Evolutionary conservation across 2,797 vertebrate species (phyloP).

Genomic region (Sebastes trivittatus): DNA sequence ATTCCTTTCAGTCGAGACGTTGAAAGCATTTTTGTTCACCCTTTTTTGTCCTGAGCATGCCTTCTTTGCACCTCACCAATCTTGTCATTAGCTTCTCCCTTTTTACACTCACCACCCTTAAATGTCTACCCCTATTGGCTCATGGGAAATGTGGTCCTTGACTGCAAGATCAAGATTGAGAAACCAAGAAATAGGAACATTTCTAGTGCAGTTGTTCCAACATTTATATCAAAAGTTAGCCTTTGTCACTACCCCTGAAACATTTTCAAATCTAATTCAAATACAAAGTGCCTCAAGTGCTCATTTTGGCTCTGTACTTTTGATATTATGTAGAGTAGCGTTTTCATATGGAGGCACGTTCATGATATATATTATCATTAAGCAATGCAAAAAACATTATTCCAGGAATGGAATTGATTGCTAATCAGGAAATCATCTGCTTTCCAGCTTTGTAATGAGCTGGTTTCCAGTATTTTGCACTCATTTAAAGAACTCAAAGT

Average conservation of each 20-base stretch:
- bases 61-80: constrained; percentile 96
- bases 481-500: constrained; percentile 6
- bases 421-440: constrained; percentile 11
- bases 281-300: constrained; percentile 11
- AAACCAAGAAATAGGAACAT: not conserved
- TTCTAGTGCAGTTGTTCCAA: constrained; percentile 18
- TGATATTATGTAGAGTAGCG: not conserved
- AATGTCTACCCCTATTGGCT: constrained; percentile 77
- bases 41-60: constrained; percentile 90
- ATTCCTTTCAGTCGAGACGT: constrained; percentile 72
- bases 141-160: constrained; percentile 63
- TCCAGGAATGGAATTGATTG: not conserved
- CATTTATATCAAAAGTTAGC: not conserved
- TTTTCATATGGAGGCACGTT: constrained; percentile 16
- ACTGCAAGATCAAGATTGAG: constrained; percentile 45
- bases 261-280: constrained; percentile 7
- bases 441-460: constrained; percentile 40
- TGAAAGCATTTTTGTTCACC: constrained; percentile 73
- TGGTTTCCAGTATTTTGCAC: constrained; percentile 29
- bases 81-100: constrained; percentile 88
- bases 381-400: not conserved
- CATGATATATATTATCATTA: not conserved
- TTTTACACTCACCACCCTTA: constrained; percentile 81
- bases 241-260: not conserved
- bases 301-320: constrained; percentile 10